Evolutionary conservation across 2,797 vertebrate species (phyloP), one percentile per base, ranked within the genome.

Genomic region (Chanos chanos): DNA sequence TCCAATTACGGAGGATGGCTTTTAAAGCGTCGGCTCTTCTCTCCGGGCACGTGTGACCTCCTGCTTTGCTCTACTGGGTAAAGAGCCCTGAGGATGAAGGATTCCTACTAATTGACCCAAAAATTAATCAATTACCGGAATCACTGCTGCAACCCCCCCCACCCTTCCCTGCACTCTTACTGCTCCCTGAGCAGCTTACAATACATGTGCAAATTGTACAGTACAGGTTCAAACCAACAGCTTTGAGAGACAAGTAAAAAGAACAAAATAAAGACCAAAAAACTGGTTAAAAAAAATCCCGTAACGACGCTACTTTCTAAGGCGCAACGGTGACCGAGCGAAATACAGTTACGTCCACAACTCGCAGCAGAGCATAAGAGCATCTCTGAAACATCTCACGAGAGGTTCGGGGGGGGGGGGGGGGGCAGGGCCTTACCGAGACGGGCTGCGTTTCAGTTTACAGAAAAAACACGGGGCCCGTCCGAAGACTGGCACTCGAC

Each of bases 121-220:
- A n/a, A 66, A 74, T 72, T 21, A 64, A 76, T 77, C 70, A 74
- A 61, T 74, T 62, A 70, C 13, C 37, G 59, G 25, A 63, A 70
- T 58, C 64, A 36, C 27, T 22, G 31, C 19, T 12, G 36, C 22
- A 33, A 36, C 41, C 44, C 30, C 27, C 22, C 49, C 40, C n/a
- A 15, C 8, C 27, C 21, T 3, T 44, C 6, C 16, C 51, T 8
- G 25, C 4, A 3, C 22, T 31, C 15, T 41, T 4, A 7, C 24
- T 18, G 4, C n/a, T 8, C 27, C 6, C 21, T 22, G 24, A 8
- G 18, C 49, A 21, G 49, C 33, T 34, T 33, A 18, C 30, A 51
- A 34, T 34, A 18, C 49, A 27, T 19, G 49, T 39, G 41, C 8
- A 2, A 10, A 9, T 58, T 47, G 47, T n/a, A 41, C 13, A 19